These are phyloP conservation scores for Halocynthia roretzi DNA, from an alignment of 23 tunicate species.

Conservation along the genomic window DNA sequence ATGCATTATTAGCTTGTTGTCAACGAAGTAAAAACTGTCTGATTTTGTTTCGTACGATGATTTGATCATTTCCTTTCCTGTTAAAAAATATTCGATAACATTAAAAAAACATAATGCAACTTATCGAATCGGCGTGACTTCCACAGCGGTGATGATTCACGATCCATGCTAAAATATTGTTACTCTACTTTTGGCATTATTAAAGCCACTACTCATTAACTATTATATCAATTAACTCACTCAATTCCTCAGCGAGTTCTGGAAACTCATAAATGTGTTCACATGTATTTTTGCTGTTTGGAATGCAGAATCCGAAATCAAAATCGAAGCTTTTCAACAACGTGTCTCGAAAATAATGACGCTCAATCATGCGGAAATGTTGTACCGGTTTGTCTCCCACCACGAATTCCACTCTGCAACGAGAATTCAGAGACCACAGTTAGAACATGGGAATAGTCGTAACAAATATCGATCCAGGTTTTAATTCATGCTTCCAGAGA, in stretches of 20 bases:
- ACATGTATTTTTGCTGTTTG: slow-evolving; percentile 81
- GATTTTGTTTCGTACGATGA: slow-evolving; percentile 88
- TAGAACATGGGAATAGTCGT: background rate
- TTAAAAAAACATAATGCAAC: too few relatives aligned
- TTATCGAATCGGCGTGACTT: too few relatives aligned
- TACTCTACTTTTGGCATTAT: too few relatives aligned
- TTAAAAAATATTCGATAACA: background rate
- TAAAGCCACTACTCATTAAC: too few relatives aligned
- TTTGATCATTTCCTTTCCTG: slow-evolving; percentile 64
- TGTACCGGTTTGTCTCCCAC: slow-evolving; percentile 76
- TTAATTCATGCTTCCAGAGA: too few relatives aligned
- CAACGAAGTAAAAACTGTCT: slow-evolving; percentile 95
- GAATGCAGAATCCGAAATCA: slow-evolving; percentile 97
- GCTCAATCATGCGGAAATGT: slow-evolving; percentile 88
- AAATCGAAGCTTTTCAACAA: slow-evolving; percentile 95
- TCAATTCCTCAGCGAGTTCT: slow-evolving; percentile 28
- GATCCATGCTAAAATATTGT: too few relatives aligned
- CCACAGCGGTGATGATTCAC: too few relatives aligned
- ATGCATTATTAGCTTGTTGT: slow-evolving; percentile 86
- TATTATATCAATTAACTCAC: slow-evolving; percentile 14
- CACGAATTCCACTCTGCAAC: slow-evolving; percentile 70
- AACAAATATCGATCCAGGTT: too few relatives aligned
- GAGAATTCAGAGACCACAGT: too few relatives aligned
- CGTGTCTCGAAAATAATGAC: slow-evolving; percentile 81
- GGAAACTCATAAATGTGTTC: slow-evolving; percentile 98